These are phyloP conservation scores for Callinectes sapidus DNA, from an alignment of 2,888 invertebrate species.

Conservation along the genomic window DNA sequence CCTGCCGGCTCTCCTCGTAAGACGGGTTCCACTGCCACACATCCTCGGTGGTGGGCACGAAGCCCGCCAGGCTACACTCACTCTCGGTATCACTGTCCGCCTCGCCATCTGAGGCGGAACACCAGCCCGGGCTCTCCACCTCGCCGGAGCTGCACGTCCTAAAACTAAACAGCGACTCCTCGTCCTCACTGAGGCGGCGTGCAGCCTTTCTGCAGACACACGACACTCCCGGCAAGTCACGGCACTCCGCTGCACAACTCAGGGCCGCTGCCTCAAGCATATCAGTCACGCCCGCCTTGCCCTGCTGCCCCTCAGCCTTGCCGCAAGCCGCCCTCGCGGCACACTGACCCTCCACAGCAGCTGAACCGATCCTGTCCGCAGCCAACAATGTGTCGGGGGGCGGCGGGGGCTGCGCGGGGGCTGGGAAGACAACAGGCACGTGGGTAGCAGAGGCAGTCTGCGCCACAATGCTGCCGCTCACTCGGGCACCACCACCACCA, in stretches of 20 bases:
- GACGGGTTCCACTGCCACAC: slow-evolving; percentile 60
- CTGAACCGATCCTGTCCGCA: neutral
- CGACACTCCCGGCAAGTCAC: neutral
- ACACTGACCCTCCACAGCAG: neutral
- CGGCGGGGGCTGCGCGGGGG: neutral
- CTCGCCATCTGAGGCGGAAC: slow-evolving; percentile 40
- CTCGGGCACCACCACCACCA: neutral
- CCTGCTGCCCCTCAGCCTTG: neutral
- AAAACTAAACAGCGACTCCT: slow-evolving; percentile 41
- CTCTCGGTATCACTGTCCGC: slow-evolving; percentile 39
- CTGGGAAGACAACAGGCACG: neutral
- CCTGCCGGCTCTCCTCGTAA: slow-evolving; percentile 34
- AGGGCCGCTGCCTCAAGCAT: neutral
- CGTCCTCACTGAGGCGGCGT: slow-evolving; percentile 45
- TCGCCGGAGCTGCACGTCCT: slow-evolving; percentile 47
- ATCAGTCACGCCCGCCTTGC: neutral
- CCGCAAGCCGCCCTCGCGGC: neutral
- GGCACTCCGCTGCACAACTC: neutral
- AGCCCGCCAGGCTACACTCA: slow-evolving; percentile 38
- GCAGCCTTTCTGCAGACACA: neutral
- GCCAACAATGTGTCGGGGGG: slow-evolving; percentile 1
- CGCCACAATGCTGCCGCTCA: neutral
- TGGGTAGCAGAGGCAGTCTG: neutral
- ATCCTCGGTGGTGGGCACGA: slow-evolving; percentile 38
- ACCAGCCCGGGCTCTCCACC: slow-evolving; percentile 7